These are phyloP conservation scores for Phalacrocorax carbo DNA, from an alignment of 2,113 vertebrate species.

Conservation along the genomic window DNA sequence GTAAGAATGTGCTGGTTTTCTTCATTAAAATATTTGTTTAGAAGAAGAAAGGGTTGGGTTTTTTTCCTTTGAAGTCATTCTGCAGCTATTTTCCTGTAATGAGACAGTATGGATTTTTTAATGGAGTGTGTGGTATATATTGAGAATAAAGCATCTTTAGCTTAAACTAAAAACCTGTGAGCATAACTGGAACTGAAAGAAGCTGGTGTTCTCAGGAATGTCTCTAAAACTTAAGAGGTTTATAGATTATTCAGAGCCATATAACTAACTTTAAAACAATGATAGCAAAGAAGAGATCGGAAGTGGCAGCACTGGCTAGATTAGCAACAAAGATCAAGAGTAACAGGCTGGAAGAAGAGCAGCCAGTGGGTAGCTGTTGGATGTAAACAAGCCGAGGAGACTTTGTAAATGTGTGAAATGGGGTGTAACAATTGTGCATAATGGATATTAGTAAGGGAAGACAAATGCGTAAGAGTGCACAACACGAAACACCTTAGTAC, in stretches of 20 bases:
- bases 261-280: conserved; percentile 38
- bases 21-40: background rate
- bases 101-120: conserved; percentile 23
- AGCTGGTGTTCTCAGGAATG: conserved; percentile 11
- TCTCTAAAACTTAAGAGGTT: conserved; percentile 21
- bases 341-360: background rate
- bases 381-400: background rate
- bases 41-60: background rate
- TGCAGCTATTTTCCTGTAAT: background rate
- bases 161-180: conserved; percentile 3
- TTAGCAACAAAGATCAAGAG: conserved; percentile 18
- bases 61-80: conserved; percentile 12
- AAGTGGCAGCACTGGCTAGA: conserved; percentile 15
- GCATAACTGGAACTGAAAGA: conserved; percentile 12
- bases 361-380: background rate
- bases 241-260: conserved; percentile 36
- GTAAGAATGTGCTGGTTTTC: background rate
- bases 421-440: background rate
- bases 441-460: background rate
- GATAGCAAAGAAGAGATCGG: background rate
- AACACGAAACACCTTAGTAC: background rate
- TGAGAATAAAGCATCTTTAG: conserved; percentile 43
- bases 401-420: background rate
- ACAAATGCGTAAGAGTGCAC: background rate
- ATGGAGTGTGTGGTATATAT: background rate